Conservation (phyloP, 2,797 vertebrate species). For the Falco biarmicus region DNA sequence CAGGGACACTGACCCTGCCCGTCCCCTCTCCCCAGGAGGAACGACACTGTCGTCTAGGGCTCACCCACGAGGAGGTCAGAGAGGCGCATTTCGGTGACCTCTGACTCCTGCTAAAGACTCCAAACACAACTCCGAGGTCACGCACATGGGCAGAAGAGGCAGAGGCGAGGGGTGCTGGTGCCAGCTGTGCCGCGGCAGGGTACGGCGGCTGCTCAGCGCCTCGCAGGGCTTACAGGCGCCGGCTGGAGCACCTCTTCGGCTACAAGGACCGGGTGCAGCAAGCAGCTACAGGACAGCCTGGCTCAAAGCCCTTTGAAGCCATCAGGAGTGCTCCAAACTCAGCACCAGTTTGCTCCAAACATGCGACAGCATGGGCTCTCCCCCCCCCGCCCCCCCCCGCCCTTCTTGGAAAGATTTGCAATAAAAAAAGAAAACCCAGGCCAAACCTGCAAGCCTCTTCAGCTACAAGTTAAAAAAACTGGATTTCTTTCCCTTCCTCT, state of each 20-base stretch:
- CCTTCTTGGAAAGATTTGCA: background rate
- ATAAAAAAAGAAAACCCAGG: background rate
- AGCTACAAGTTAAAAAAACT: background rate
- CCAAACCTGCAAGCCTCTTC: background rate
- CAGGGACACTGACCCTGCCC: fast-evolving
- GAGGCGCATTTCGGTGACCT: background rate
- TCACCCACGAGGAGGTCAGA: background rate
- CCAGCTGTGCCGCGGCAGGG: fast-evolving
- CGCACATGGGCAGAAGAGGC: background rate
- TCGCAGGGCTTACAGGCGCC: fast-evolving
- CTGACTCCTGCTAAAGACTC: background rate
- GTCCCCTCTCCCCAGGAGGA: background rate
- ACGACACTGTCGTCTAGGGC: background rate
- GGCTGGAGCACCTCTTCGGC: fast-evolving
- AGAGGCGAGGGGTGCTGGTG: fast-evolving
- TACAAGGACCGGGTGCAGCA: background rate
- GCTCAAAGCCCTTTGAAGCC: background rate
- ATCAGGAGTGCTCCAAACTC: background rate
- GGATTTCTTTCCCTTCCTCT: background rate
- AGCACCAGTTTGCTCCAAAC: background rate
- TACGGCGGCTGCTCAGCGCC: fast-evolving
- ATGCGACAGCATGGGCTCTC: background rate
- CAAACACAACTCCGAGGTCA: background rate
- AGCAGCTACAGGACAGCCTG: fast-evolving
- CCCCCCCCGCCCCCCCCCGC: background rate